Evolutionary conservation across 2,797 vertebrate genomes (phyloP).

Genomic region (Myotis pilosus): DNA sequence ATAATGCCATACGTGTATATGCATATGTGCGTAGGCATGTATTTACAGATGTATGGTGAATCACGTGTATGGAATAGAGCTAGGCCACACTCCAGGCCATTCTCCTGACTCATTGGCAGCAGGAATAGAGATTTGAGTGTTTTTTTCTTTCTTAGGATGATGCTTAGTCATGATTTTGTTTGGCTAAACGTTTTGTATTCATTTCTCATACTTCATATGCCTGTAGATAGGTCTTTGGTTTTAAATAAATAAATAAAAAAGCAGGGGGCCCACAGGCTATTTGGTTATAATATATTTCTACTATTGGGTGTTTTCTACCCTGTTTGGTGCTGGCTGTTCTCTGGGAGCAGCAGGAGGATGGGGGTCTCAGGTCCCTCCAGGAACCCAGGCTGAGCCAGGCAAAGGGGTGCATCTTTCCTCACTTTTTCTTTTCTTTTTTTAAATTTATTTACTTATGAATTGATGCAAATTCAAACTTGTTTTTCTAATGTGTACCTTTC

Average conservation of each 20-base stretch:
- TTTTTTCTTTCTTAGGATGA: background rate
- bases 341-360: background rate
- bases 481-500: background rate
- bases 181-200: background rate
- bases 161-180: conserved; percentile 14
- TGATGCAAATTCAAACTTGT: background rate
- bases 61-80: background rate
- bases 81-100: background rate
- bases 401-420: background rate
- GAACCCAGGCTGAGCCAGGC: background rate
- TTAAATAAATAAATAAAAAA: background rate
- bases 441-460: background rate
- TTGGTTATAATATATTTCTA: background rate
- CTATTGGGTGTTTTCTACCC: background rate
- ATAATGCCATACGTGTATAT: background rate
- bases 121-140: background rate
- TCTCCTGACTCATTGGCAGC: background rate
- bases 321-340: background rate
- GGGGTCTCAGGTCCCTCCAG: background rate
- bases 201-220: background rate
- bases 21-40: background rate
- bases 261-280: background rate
- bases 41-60: background rate
- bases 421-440: background rate
- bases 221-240: background rate